Conservation (phyloP, 2,797 vertebrate species). For the Ptychobarbus kaznakovi region DNA sequence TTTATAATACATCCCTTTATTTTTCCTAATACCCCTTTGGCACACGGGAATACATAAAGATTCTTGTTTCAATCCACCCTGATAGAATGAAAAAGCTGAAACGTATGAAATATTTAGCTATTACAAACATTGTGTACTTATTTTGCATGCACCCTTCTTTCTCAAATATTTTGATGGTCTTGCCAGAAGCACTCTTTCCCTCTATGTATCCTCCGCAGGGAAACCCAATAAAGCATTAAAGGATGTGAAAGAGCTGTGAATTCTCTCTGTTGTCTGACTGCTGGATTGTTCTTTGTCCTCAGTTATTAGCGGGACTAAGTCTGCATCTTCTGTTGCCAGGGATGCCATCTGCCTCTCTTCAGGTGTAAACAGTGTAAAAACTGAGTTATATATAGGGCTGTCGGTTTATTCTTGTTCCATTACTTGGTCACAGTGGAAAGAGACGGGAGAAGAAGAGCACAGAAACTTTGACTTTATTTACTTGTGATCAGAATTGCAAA, state of each 20-base stretch:
- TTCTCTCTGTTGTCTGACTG: not conserved
- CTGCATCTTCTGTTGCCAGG: conserved; percentile 40
- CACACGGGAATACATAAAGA: not conserved
- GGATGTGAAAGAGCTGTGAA: conserved; percentile 12
- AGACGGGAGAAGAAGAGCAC: not conserved
- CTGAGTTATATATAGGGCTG: not conserved
- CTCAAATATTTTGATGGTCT: conserved; percentile 46
- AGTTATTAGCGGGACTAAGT: conserved; percentile 18
- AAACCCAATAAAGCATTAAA: conserved; percentile 56
- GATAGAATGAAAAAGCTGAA: not conserved
- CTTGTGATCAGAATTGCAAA: not conserved
- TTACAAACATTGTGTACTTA: conserved; percentile 46
- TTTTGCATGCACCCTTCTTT: conserved; percentile 52
- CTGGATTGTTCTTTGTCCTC: not conserved
- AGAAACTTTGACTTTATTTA: not conserved
- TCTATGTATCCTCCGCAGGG: conserved; percentile 32
- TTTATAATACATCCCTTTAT: conserved; percentile 10
- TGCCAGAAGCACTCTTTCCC: conserved; percentile 47
- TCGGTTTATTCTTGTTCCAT: not conserved
- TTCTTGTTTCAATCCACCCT: not conserved
- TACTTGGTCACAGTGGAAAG: not conserved
- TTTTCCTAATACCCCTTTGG: not conserved
- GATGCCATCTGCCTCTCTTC: conserved; percentile 39
- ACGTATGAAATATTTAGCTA: conserved; percentile 3
- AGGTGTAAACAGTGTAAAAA: conserved; percentile 10